phyloP scores from a whole-genome alignment of 2,113 vertebrate species.

The Heterocephalus glaber region DNA sequence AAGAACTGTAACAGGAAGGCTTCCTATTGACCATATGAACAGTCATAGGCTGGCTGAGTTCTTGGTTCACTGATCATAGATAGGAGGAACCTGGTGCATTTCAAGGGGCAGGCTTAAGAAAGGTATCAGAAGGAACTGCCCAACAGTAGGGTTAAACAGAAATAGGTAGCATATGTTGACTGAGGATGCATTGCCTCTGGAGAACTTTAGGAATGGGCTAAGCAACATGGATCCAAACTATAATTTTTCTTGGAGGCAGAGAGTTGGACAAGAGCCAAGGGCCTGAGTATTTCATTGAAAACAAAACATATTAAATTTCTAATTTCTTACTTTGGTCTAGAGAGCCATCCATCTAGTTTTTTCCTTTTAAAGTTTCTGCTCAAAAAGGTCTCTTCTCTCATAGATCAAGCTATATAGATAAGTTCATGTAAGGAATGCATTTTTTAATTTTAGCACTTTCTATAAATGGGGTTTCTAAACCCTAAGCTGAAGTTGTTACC shows the following conservation, averaged over 20 bases:
- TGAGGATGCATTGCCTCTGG: background rate
- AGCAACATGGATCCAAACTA: background rate
- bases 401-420: conserved; percentile 65
- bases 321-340: conserved; percentile 37
- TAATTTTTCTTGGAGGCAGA: background rate
- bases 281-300: conserved; percentile 16
- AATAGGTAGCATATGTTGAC: background rate
- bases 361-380: conserved; percentile 50
- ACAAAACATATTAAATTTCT: conserved; percentile 48
- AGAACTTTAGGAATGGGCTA: background rate
- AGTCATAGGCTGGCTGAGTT: background rate
- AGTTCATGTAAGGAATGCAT: conserved; percentile 72
- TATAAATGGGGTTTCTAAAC: conserved; percentile 81
- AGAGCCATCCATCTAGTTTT: background rate
- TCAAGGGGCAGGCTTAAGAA: background rate
- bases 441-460: conserved; percentile 81
- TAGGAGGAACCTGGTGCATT: background rate
- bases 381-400: conserved; percentile 70
- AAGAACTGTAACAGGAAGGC: background rate
- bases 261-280: background rate
- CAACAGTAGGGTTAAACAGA: background rate
- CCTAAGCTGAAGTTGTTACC: conserved; percentile 75
- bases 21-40: background rate
- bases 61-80: background rate
- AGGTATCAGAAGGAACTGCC: conserved; percentile 10